phyloP scores from a whole-genome alignment of 2,888 invertebrate genomes.

The Nesidiocoris tenuis region DNA sequence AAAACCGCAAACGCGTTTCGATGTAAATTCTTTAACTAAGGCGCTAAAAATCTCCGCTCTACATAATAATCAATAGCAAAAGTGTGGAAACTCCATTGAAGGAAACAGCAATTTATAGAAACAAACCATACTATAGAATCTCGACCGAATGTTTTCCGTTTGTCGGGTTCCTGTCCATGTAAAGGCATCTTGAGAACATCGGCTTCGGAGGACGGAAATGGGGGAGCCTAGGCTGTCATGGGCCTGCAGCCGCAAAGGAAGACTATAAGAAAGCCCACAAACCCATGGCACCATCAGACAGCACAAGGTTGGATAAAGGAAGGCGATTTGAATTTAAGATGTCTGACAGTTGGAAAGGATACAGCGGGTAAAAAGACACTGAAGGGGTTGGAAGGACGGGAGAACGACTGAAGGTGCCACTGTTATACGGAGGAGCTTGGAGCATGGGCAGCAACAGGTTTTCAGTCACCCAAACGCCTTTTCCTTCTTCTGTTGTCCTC shows the following conservation, averaged over 20 bases:
- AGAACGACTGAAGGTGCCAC: too few species aligned
- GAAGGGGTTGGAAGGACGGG: too few species aligned
- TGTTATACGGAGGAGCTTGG: not conserved
- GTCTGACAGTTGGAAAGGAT: not conserved
- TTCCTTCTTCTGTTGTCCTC: not conserved
- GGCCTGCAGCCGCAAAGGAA: not conserved
- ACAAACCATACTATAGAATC: too few species aligned
- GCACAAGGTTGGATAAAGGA: not conserved
- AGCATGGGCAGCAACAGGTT: not conserved
- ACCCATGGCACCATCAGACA: not conserved
- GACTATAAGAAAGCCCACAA: not conserved
- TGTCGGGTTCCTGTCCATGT: too few species aligned
- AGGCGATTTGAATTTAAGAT: not conserved
- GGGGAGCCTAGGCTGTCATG: not conserved
- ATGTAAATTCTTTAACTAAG: too few species aligned
- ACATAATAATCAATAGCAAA: too few species aligned
- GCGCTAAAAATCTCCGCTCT: too few species aligned
- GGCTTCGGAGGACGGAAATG: not conserved
- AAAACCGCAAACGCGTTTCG: too few species aligned
- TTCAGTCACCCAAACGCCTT: not conserved
- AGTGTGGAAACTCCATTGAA: too few species aligned
- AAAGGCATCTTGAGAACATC: not conserved
- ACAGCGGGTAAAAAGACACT: not conserved
- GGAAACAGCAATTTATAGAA: too few species aligned
- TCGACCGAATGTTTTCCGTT: too few species aligned